Percentiles rank a stretch among this genome's conserved stretches.
Conservation (phyloP, 1,140 invertebrate genomes). For the Drosophila ananassae region DNA sequence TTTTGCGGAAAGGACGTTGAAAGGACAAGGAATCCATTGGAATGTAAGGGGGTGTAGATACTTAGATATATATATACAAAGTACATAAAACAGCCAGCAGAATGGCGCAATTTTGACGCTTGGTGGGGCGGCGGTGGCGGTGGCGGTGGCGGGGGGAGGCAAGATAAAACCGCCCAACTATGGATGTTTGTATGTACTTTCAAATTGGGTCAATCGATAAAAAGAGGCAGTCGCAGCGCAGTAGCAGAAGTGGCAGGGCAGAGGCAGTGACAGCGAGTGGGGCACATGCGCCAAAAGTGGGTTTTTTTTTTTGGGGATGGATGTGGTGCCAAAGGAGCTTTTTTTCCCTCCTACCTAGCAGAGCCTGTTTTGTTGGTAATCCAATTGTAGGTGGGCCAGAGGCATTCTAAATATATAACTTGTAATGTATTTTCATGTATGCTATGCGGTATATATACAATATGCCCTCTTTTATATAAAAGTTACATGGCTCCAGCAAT, state of each 20-base stretch:
- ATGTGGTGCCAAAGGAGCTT: conserved; percentile 44
- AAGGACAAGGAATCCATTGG: conserved; percentile 73
- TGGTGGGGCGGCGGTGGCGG: conserved; percentile 1
- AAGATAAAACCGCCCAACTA: conserved; percentile 52
- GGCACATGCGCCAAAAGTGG: conserved; percentile 66
- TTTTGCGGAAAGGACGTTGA: conserved; percentile 76
- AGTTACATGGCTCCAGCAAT: conserved; percentile 43
- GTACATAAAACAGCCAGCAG: conserved; percentile 7
- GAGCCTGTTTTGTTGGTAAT: conserved; percentile 47
- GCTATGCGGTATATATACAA: conserved; percentile 26
- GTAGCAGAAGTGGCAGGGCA: too few species aligned
- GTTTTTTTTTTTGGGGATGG: conserved; percentile 12
- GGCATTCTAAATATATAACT: conserved; percentile 48
- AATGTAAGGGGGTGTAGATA: conserved; percentile 14
- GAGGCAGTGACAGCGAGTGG: conserved; percentile 18
- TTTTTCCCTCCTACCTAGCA: conserved; percentile 10
- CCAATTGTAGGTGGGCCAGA: conserved; percentile 67
- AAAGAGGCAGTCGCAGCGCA: conserved; percentile 48
- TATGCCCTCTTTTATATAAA: conserved; percentile 14
- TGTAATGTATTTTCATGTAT: conserved; percentile 12
- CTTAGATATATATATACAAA: conserved; percentile 14
- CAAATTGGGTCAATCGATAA: conserved; percentile 79
- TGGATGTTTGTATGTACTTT: conserved; percentile 37
- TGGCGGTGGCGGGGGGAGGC: not conserved
- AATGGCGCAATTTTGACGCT: conserved; percentile 39